A percentile compares a stretch with the other conserved stretches of the same genome.
Evolutionary conservation across 2,888 invertebrate species (phyloP).

Genomic region (Pandemis heparana): DNA sequence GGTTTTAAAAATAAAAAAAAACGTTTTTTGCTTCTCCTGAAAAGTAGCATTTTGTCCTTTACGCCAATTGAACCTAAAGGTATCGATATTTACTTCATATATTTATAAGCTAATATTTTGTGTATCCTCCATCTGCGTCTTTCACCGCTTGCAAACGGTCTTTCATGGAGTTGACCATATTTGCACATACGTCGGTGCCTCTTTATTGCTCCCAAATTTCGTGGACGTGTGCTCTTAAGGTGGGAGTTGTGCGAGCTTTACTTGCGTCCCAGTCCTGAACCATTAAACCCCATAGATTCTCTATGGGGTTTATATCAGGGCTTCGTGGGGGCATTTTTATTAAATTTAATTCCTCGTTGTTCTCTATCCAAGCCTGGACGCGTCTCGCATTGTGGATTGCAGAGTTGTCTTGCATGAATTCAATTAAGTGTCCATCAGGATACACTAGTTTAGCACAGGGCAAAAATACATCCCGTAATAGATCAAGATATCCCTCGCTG

Average conservation of each 20-base stretch:
- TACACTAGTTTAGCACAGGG: conserved; percentile 6
- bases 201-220: conserved; percentile 12
- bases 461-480: no score
- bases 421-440: conserved; percentile 15
- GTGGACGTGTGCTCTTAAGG: conserved; percentile 12
- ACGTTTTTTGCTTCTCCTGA: no score
- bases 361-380: conserved; percentile 14
- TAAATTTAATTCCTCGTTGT: conserved; percentile 18
- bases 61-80: no score
- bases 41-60: no score
- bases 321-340: conserved; percentile 28
- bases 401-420: conserved; percentile 31
- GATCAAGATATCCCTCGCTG: no score
- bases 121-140: no score
- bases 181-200: background rate
- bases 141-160: no score
- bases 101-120: no score
- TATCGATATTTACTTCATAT: no score
- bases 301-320: conserved; percentile 27
- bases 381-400: conserved; percentile 17
- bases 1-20: no score
- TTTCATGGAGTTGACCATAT: no score
- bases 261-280: conserved; percentile 3
- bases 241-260: conserved; percentile 14
- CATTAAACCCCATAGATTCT: background rate